These are phyloP conservation scores for Xestia ashworthii DNA, from an alignment of 2,888 invertebrate species.

Conservation along the genomic window DNA sequence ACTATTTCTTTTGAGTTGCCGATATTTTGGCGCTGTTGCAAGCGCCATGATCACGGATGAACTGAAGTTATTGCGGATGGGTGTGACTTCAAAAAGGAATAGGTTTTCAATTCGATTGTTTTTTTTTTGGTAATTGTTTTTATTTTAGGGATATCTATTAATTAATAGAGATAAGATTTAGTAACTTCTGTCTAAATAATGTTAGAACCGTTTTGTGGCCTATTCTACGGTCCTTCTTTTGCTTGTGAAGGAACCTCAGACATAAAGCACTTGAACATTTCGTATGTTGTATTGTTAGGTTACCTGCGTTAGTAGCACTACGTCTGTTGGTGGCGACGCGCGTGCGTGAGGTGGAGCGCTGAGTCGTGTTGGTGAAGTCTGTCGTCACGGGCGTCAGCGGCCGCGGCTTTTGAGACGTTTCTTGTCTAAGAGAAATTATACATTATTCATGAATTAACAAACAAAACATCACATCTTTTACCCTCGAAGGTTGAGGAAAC, in stretches of 20 bases:
- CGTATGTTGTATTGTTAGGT: neutral
- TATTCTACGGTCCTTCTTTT: neutral
- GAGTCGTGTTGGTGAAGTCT: conserved; percentile 90
- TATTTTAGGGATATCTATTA: too few relatives aligned
- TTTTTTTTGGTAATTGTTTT: too few relatives aligned
- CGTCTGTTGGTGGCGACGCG: conserved; percentile 90
- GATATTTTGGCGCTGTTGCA: too few relatives aligned
- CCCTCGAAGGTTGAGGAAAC: neutral
- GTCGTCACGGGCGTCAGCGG: conserved; percentile 84
- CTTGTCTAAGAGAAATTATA: conserved; percentile 78
- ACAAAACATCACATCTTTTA: neutral
- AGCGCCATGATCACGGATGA: too few relatives aligned
- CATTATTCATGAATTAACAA: neutral
- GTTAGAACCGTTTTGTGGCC: neutral
- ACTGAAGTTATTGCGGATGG: too few relatives aligned
- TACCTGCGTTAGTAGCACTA: conserved; percentile 71
- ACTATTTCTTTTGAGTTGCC: too few relatives aligned
- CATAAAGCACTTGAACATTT: neutral
- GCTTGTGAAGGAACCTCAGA: neutral
- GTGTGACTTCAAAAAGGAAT: too few relatives aligned
- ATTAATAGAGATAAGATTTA: too few relatives aligned
- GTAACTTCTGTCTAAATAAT: neutral
- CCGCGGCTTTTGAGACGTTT: conserved; percentile 81
- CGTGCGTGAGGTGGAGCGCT: conserved; percentile 91
- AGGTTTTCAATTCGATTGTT: too few relatives aligned